These are phyloP conservation scores for Cantharis nigra DNA, from an alignment of 2,888 invertebrate species.

Conservation along the genomic window DNA sequence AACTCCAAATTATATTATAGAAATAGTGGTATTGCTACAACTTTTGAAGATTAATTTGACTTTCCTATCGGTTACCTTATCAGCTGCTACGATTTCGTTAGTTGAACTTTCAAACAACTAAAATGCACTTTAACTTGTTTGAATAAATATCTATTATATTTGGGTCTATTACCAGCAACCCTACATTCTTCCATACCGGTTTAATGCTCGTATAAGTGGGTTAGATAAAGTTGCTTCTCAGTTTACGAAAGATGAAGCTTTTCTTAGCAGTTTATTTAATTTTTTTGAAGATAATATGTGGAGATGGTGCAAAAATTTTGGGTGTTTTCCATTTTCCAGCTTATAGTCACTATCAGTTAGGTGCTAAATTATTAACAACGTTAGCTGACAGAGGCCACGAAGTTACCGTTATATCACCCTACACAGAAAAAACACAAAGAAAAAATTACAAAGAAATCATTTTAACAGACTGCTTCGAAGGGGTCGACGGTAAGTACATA, in stretches of 20 bases:
- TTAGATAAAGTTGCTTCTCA: no score
- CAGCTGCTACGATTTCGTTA: no score
- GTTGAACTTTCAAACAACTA: no score
- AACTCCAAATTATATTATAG: no score
- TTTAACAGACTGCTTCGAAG: neutral
- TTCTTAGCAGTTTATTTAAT: neutral
- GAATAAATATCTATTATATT: no score
- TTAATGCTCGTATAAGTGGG: no score
- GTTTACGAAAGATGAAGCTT: neutral
- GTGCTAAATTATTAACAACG: constrained; percentile 36
- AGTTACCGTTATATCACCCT: constrained; percentile 45
- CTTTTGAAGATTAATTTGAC: no score
- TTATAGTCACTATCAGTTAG: constrained; percentile 39
- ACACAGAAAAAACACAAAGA: constrained; percentile 42
- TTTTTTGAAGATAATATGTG: neutral
- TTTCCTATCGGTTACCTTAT: no score
- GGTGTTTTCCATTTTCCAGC: constrained; percentile 40
- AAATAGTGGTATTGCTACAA: no score
- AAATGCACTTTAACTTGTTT: no score
- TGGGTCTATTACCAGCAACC: no score
- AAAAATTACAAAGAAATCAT: constrained; percentile 44
- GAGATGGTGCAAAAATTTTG: constrained; percentile 31
- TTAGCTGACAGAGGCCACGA: constrained; percentile 52
- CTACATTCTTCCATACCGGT: no score
- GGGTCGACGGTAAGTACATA: neutral